A percentile compares a stretch with the other conserved stretches of the same genome.
phyloP scores from a whole-genome alignment of 2,113 vertebrate genomes.

The Hipposideros armiger region DNA sequence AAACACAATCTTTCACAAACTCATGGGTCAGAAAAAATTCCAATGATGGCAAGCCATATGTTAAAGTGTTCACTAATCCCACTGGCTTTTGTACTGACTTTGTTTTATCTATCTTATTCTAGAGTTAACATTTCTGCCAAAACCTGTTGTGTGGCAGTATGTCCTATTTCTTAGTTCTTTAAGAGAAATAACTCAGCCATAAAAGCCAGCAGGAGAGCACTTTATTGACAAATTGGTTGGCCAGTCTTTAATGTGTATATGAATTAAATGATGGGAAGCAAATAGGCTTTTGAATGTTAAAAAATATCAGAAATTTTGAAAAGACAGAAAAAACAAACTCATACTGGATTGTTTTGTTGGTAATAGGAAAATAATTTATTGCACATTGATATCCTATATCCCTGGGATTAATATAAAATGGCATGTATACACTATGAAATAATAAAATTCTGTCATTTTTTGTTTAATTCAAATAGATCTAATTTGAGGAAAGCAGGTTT shows the following conservation, averaged over 20 bases:
- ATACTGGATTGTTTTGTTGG: not conserved
- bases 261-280: not conserved
- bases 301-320: conserved; percentile 9
- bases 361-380: conserved; percentile 10
- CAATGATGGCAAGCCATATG: not conserved
- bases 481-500: not conserved
- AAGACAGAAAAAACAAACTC: conserved; percentile 10
- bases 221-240: not conserved
- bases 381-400: not conserved
- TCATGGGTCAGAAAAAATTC: conserved; percentile 46
- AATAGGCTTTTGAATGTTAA: conserved; percentile 33
- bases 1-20: conserved; percentile 51
- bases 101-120: conserved; percentile 56
- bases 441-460: not conserved
- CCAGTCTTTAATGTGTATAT: not conserved
- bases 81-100: conserved; percentile 48
- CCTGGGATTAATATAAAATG: conserved; percentile 62
- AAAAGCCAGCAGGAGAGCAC: not conserved
- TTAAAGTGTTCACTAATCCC: conserved; percentile 51
- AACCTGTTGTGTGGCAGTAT: not conserved
- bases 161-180: conserved; percentile 57
- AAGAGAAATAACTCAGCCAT: conserved; percentile 41
- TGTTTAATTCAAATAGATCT: not conserved
- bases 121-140: not conserved
- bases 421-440: not conserved